Evolutionary conservation across 2,113 vertebrate species (phyloP), one percentile per base, ranked within the genome.

Genomic region (Passer montanus): DNA sequence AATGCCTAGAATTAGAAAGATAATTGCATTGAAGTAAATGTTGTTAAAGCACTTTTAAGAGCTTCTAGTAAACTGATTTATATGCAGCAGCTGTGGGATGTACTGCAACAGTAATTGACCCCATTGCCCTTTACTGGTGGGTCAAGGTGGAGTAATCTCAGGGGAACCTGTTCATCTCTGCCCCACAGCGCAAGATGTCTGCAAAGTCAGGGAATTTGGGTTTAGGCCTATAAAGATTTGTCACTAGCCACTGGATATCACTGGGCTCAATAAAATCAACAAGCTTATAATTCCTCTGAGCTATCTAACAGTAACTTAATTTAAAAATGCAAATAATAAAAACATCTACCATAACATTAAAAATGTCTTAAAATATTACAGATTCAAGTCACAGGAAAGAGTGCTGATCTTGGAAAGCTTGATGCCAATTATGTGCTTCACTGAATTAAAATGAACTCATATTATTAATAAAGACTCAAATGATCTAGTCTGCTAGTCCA

Each of bases 341-440:
- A 96, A 96, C 68, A 91, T 92, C 91, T 94, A 82, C 96, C 93
- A 93, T 68, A 91, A 93, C 88, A 96, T 94, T 95, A 82, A 83
- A 86, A 87, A 86, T 95, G 44, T 87, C 87, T 94, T 69, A 60
- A 96, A 96, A 89, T 93, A 95, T 97, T 97, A 96, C 46, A 67
- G 83, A 97, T 97, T 98, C 96, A 41, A 94, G 93, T 97, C 96
- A 96, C 96, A 95, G 56, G 74, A 86, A 70, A 79, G 87, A 96
- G 84, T 85, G 91, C 89, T 97, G 97, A 96, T 98, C 95, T 97
- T 97, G 94, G 96, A 94, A 97, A 97, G 79, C 96, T 97, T 96
- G 96, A 96, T 97, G 95, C 96, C 97, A 98, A 97, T 98, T 98
- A 98, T 95, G 93, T 97, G 98, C 98, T 98, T 98, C 97, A 96